These are phyloP conservation scores for Alsophila aescularia DNA, from an alignment of 2,888 invertebrate species.

Conservation along the genomic window DNA sequence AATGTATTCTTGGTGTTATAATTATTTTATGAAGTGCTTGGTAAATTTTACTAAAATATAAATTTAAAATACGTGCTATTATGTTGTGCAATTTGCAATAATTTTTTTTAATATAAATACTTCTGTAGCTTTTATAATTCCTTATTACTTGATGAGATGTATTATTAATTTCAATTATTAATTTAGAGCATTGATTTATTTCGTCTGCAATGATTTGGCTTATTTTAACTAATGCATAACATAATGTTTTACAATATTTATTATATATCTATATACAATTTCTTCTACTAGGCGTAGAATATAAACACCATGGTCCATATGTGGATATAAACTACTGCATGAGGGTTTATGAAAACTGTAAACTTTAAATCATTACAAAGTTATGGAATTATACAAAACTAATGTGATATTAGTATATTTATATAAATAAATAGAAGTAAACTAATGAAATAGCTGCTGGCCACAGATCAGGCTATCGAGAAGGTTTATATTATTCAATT, in stretches of 20 bases:
- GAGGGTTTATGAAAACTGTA: neutral
- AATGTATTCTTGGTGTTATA: slow-evolving; percentile 34
- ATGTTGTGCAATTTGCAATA: slow-evolving; percentile 4
- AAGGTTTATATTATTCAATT: no score
- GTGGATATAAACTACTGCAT: slow-evolving; percentile 23
- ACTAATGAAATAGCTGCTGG: no score
- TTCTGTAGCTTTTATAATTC: neutral
- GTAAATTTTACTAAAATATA: slow-evolving; percentile 30
- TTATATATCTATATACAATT: slow-evolving; percentile 53
- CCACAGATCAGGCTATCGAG: no score
- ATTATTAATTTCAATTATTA: neutral
- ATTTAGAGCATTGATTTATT: slow-evolving; percentile 33
- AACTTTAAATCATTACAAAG: no score
- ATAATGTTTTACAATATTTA: slow-evolving; percentile 48
- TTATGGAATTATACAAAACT: no score
- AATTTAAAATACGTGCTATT: slow-evolving; percentile 43
- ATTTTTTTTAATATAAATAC: neutral
- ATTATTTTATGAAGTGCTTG: slow-evolving; percentile 32
- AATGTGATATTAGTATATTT: no score
- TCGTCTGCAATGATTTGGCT: slow-evolving; percentile 51
- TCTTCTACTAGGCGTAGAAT: slow-evolving; percentile 71
- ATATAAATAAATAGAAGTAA: no score
- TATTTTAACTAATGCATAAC: slow-evolving; percentile 30
- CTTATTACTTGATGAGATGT: neutral
- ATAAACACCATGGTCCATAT: slow-evolving; percentile 71